Evolutionary conservation across 2,113 vertebrate genomes (phyloP).

Genomic region (Gobius niger): DNA sequence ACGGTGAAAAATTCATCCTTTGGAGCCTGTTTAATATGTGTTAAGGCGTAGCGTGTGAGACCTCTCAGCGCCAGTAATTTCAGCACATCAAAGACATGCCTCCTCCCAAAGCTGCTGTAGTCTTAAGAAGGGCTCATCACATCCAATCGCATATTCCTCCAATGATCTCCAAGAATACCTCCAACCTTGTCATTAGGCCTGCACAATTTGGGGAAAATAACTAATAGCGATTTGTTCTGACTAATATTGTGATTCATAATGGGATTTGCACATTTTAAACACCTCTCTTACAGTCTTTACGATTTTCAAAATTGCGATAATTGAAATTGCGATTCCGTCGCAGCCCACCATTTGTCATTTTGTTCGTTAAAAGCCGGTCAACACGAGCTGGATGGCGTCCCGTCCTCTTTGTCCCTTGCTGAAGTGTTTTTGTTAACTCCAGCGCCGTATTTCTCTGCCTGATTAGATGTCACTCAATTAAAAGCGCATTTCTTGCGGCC

Average conservation of each 20-base stretch:
- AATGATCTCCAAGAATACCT: constrained; percentile 56
- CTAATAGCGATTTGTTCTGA: no score
- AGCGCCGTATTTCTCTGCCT: constrained; percentile 70
- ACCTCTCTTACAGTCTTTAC: no score
- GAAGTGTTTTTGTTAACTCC: constrained; percentile 71
- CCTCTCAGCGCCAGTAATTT: constrained; percentile 67
- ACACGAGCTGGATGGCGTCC: constrained; percentile 36
- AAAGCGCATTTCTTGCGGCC: constrained; percentile 71
- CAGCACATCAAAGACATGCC: constrained; percentile 70
- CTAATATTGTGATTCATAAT: no score
- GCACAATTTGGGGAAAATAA: no score
- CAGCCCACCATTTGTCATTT: constrained; percentile 13
- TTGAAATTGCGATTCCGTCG: no score
- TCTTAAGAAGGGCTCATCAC: constrained; percentile 68
- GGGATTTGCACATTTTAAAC: no score
- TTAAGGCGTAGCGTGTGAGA: constrained; percentile 59
- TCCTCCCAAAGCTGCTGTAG: constrained; percentile 59
- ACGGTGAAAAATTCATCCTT: constrained; percentile 58
- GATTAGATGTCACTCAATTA: constrained; percentile 82
- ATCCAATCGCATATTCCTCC: constrained; percentile 66
- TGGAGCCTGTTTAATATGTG: constrained; percentile 67
- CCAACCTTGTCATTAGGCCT: constrained; percentile 27
- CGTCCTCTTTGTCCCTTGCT: constrained; percentile 55
- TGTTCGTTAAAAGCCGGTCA: constrained; percentile 58
- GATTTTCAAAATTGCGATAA: no score